Evolutionary conservation across 2,797 vertebrate genomes (phyloP), one percentile per base, ranked within the genome.

Genomic region (Pseudochirops corinnae): DNA sequence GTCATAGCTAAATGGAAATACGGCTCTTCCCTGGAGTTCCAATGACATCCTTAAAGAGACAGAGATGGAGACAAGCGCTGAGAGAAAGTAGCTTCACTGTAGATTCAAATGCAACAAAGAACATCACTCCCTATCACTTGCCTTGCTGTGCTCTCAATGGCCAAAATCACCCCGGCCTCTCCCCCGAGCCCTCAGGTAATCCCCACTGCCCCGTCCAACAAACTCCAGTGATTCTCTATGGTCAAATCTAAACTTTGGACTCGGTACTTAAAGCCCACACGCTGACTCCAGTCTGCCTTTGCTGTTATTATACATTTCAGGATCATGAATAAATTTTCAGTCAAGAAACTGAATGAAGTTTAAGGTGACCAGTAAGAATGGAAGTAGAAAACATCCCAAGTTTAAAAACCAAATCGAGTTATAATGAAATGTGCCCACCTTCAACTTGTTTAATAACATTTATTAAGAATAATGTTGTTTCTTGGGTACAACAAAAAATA

Each of bases 141-240:
- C 62, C 14, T 39, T 39, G 33, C 7, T 26, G 74, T 26, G 3
- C 39, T 82, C 74, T 46, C 9, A 1, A 46, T 11, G 21, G 74
- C 39, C 21, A 24, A 11, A 10, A 46, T 11, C 39, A 46, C 24
- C 39, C 18, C 5, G 1, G 39, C 74, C 39, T 82, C 74, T 46
- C 2, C 21, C 39, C 74, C 46, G 4, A 10, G n/a, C 67, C 33
- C 16, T 74, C 18, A 24, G 21, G n/a, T 74, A 39, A 74, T 74
- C 18, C n/a, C 7, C 67, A 24, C 5, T 0, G 33, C 16, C 0
- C n/a, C 14, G 33, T 0, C 31, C 31, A 4, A 13, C 62, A n/a
- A 74, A 74, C 62, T 16, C 60, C 29, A 74, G 31, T 7, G 21
- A 18, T 74, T 39, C n/a, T 74, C 67, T 3, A 21, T 39, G 67